Percentiles rank a stretch among this genome's conserved stretches.
Evolutionary conservation across 2,113 vertebrate genomes (phyloP).

Genomic region (Brachyhypopomus occidentalis): DNA sequence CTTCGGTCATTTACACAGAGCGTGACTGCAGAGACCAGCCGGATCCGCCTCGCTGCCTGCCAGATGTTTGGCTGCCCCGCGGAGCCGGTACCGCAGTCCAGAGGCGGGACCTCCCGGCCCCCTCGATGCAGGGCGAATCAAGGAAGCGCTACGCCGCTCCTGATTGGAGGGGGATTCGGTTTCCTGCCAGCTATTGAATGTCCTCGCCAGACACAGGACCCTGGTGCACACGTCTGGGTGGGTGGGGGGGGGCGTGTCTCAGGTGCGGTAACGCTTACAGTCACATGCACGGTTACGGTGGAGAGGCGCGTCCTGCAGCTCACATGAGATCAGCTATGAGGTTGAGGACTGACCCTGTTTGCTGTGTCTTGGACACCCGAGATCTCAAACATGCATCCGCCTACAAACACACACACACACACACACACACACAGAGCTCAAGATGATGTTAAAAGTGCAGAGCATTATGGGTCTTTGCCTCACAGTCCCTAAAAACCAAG

Average conservation of each 20-base stretch:
- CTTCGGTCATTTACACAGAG: neutral
- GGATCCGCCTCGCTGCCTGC: neutral
- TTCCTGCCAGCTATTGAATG: neutral
- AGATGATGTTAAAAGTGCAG: neutral
- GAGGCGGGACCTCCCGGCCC: neutral
- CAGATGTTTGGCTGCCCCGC: neutral
- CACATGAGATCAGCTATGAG: no score
- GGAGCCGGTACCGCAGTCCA: no score
- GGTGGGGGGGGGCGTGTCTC: no score
- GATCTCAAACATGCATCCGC: neutral
- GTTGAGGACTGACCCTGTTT: neutral
- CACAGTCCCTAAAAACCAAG: neutral
- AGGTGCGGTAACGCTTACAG: neutral
- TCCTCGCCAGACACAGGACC: neutral
- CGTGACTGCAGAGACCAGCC: neutral
- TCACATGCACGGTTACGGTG: neutral
- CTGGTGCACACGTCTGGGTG: neutral
- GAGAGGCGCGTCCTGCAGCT: no score
- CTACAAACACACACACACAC: neutral
- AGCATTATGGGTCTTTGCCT: neutral
- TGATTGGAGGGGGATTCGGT: slow-evolving; percentile 1
- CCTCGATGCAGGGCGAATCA: neutral
- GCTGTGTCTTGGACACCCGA: neutral
- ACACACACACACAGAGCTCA: neutral
- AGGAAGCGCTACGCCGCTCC: neutral